Base-by-base conservation (phyloP, 2,888 invertebrate species). In the Isoperla grammatica region DNA sequence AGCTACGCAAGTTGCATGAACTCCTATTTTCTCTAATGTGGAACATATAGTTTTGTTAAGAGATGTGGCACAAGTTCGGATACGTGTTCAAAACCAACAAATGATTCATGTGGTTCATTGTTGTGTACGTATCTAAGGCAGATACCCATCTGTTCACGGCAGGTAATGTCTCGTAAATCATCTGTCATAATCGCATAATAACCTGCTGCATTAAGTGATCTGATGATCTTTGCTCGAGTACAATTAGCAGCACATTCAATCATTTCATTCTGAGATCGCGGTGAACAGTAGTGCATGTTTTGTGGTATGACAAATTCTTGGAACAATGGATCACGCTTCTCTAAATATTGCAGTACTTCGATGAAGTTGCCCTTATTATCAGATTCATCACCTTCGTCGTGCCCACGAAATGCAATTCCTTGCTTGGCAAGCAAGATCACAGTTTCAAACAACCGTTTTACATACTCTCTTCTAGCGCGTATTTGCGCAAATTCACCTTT, bases 131-230 rank as follows among this genome's bases (percentile, higher is more conserved):
- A 45, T 45, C 45, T n/a, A n/a, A 45, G 17, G 19, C 45, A 45
- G 17, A 45, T 45, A 45, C 45, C 15, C 45, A 45, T 45, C 45
- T 45, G 45, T 19, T 45, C 45, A 15, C 17, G 15, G 9, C 17
- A 17, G 45, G 45, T 45, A 19, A 45, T 45, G 45, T 45, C 45
- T 45, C 45, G n/a, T 17, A 17, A 45, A 45, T 45, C 45, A 19
- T 45, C 45, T 17, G 45, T 17, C 45, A 45, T 45, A 15, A 45
- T 19, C 19, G 45, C 45, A 45, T 17, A 45, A 45, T 45, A 45
- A 17, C 45, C 45, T n/a, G 45, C 15, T 45, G 45, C 45, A 45
- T 45, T 45, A 17, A 45, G 45, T 15, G 9, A 15, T 15, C 19
- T 15, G 19, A 45, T 45, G 19, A 45, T 45, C 17, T 19, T 45